phyloP scores from a whole-genome alignment of 2,113 vertebrate genomes.

The Oreocharis arfaki region DNA sequence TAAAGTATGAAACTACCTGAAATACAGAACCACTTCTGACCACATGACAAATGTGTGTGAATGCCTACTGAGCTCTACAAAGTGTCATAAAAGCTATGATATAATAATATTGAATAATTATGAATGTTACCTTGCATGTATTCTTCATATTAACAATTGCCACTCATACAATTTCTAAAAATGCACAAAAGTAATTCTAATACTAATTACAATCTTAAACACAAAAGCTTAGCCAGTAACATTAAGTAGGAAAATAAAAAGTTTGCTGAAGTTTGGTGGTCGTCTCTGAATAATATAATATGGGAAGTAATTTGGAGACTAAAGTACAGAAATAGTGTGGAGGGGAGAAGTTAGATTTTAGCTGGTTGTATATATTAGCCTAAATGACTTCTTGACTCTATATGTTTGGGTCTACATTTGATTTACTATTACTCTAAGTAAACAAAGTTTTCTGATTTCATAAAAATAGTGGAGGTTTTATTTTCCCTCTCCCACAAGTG shows the following conservation, averaged over 20 bases:
- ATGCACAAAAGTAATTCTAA: neutral
- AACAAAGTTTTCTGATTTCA: neutral
- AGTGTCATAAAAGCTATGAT: neutral
- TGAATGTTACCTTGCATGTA: neutral
- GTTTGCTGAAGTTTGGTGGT: neutral
- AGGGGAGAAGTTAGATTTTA: neutral
- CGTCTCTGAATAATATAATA: neutral
- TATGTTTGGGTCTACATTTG: neutral
- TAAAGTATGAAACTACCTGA: neutral
- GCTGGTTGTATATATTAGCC: neutral
- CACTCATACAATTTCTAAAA: neutral
- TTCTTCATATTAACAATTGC: neutral
- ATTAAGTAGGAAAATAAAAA: neutral
- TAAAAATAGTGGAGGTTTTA: neutral
- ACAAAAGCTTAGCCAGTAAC: neutral
- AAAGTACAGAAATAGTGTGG: neutral
- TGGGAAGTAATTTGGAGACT: neutral
- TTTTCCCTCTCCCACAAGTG: neutral
- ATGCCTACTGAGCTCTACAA: neutral
- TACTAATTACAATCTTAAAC: neutral
- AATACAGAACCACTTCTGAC: neutral
- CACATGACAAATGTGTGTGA: fast-evolving
- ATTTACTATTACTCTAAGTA: neutral
- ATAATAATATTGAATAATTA: neutral
- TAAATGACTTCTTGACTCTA: neutral